Evolutionary conservation across 2,797 vertebrate species (phyloP).

Genomic region (Phoeniculus purpureus): DNA sequence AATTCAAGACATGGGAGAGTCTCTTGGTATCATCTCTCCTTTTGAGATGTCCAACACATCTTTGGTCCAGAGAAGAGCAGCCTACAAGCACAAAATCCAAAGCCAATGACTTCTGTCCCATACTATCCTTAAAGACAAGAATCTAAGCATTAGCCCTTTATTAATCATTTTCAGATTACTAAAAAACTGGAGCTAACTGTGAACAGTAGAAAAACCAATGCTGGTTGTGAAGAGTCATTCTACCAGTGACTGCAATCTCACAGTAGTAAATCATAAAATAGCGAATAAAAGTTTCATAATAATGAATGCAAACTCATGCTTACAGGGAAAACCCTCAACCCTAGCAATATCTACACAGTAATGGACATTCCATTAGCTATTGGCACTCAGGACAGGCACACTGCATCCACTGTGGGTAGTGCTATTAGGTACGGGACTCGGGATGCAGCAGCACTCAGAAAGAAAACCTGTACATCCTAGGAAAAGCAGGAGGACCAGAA

Average conservation of each 20-base stretch:
- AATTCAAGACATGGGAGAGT: not conserved
- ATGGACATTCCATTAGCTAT: not conserved
- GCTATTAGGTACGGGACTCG: not conserved
- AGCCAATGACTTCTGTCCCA: not conserved
- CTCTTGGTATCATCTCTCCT: not conserved
- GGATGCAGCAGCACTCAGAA: not conserved
- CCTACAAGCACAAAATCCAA: not conserved
- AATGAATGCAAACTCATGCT: conserved; percentile 1
- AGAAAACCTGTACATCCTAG: not conserved
- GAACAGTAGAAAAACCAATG: not conserved
- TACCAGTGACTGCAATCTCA: not conserved
- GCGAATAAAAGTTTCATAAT: not conserved
- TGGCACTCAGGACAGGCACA: not conserved
- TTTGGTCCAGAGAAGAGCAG: not conserved
- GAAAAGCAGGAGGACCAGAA: not conserved
- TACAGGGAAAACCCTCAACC: fast-evolving
- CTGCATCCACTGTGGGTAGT: not conserved
- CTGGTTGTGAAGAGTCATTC: not conserved
- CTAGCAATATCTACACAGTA: not conserved
- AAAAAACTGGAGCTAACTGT: not conserved
- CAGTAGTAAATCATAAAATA: not conserved
- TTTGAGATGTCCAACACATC: not conserved
- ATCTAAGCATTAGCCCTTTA: not conserved
- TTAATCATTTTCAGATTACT: not conserved
- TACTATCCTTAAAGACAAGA: not conserved